These are phyloP conservation scores for Labeo rohita DNA, from an alignment of 2,113 vertebrate genomes.

Conservation along the genomic window DNA sequence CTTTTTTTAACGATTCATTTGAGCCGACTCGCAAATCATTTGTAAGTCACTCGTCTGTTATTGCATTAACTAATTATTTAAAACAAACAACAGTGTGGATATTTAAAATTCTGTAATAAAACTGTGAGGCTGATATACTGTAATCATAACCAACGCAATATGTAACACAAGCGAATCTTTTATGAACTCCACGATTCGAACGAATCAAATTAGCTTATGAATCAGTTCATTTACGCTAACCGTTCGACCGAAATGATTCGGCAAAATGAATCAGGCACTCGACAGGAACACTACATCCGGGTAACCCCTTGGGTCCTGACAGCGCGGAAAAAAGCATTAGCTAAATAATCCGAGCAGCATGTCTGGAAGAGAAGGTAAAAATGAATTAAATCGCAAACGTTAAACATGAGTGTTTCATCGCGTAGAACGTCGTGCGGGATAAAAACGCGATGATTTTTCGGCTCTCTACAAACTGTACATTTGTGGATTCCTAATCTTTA, in stretches of 20 bases:
- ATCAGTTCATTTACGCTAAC: neutral
- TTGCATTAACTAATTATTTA: neutral
- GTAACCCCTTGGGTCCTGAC: constrained; percentile 7
- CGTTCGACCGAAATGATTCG: neutral
- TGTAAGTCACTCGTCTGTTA: neutral
- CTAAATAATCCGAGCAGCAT: constrained; percentile 57
- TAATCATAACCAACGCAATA: neutral
- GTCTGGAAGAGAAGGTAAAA: constrained; percentile 81
- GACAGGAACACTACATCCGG: constrained; percentile 63
- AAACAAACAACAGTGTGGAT: neutral
- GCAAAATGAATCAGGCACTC: constrained; percentile 50
- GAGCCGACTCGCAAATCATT: neutral
- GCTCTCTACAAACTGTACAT: neutral
- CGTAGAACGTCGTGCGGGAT: neutral
- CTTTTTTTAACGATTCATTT: neutral
- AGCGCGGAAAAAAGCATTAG: constrained; percentile 52
- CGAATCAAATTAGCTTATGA: neutral
- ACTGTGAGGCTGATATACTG: neutral
- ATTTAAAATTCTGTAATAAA: neutral
- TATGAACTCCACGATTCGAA: neutral
- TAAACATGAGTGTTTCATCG: fast-evolving
- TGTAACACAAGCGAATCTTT: neutral
- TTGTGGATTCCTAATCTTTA: neutral
- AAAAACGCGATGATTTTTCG: neutral
- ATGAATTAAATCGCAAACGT: neutral